phyloP scores from a whole-genome alignment of 2,888 invertebrate species.

The Tanypteryx hageni region DNA sequence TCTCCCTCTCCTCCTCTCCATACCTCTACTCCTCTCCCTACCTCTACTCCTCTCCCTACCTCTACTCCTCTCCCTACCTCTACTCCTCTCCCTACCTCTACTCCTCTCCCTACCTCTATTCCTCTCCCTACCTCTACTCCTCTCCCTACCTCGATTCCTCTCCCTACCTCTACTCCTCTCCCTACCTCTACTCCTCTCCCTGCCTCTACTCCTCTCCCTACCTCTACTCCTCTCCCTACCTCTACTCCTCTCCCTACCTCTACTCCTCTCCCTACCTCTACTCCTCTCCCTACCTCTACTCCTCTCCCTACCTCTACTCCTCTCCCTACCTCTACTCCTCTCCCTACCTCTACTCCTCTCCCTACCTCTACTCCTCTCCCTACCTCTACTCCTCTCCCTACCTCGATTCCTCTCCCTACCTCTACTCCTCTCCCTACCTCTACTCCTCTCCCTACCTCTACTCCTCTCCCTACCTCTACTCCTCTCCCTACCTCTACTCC shows the following conservation, averaged over 20 bases:
- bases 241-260: background rate
- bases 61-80: no score
- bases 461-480: background rate
- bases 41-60: background rate
- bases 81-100: background rate
- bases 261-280: background rate
- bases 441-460: background rate
- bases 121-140: background rate
- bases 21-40: background rate
- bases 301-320: background rate
- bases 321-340: background rate
- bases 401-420: no score
- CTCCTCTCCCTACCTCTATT: background rate
- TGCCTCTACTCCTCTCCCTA: background rate
- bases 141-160: background rate
- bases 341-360: background rate
- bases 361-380: background rate
- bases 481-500: background rate
- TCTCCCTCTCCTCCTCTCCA: background rate
- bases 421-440: background rate
- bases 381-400: background rate
- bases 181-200: background rate
- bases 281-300: background rate
- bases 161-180: background rate
- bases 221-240: background rate